Evolutionary conservation across 37 sponge, comb jelly and placozoan species (phyloP), one percentile per base, ranked within the genome.

Genomic region (Cliona cf. orientalis): DNA sequence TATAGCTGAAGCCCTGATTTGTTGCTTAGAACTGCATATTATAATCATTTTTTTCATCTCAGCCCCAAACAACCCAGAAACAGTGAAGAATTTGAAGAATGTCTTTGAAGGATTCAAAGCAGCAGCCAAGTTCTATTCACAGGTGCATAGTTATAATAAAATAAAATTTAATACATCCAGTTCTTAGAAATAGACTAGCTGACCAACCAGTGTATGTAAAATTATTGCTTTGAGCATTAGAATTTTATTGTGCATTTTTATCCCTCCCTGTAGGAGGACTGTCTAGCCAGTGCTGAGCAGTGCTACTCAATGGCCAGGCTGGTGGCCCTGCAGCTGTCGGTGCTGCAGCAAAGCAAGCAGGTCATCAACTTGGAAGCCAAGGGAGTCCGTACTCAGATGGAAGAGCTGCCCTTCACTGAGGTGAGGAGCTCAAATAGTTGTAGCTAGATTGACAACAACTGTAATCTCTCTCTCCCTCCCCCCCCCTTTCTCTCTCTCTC

Each of bases 271-370:
- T 42, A 93, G 94, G 87, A 93, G 56, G 74, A 90, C 79, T 89
- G 82, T 60, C 58, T 90, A 59, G 19, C 68, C 22, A 74, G 42
- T 66, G 81, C 85, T 7, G 87, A 90, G 65, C 81, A 71, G 11
- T 93, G 94, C 80, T 46, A 74, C 12, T 83, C 91, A 9, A 74
- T 75, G 75, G 91, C 94, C 31, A 62, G 94, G 22, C 75, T 93
- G 56, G 94, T 93, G 1, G 94, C 90, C 41, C 76, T 93, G 56
- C 94, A 93, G 59, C 74, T 93, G 33, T 90, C 91, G 1, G 46
- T 89, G 23, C 38, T 93, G 43, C 62, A 89, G 5, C 40, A 63
- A 0, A 45, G 59, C 22, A 85, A 71, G 57, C 78, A 74, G 42
- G 87, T 93, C 21, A 85, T 93, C 75, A 90, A 86, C 80, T 62